Evolutionary conservation across 2,797 vertebrate genomes (phyloP).

Genomic region (Philypnodon macrostomus): DNA sequence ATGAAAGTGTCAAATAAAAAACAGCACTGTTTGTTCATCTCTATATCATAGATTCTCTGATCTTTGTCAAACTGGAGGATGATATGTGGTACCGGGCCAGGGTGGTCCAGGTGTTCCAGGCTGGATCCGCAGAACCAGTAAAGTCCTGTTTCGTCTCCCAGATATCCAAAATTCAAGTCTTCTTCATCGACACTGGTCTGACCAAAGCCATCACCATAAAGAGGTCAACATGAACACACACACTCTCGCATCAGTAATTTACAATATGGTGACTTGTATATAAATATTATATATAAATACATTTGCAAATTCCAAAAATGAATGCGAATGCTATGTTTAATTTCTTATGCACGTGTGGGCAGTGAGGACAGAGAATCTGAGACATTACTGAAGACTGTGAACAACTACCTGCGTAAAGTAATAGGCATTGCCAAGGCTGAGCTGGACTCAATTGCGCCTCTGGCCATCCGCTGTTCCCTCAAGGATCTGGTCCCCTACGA

Average conservation of each 20-base stretch:
- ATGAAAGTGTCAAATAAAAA: no score
- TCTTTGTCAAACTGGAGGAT: slow-evolving; percentile 60
- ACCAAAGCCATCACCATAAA: slow-evolving; percentile 42
- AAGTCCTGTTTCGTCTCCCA: slow-evolving; percentile 46
- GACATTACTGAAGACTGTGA: slow-evolving; percentile 41
- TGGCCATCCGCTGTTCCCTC: slow-evolving; percentile 74
- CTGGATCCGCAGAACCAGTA: slow-evolving; percentile 32
- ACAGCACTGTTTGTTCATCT: no score
- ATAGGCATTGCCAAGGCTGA: slow-evolving; percentile 7
- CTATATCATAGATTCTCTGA: slow-evolving; percentile 40
- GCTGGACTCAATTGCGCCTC: slow-evolving; percentile 51
- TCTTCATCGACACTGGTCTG: slow-evolving; percentile 64
- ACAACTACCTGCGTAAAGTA: slow-evolving; percentile 59
- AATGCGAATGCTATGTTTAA: no score
- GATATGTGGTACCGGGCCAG: slow-evolving; percentile 58
- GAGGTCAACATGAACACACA: slow-evolving; percentile 34
- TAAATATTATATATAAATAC: no score
- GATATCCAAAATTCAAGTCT: slow-evolving; percentile 53
- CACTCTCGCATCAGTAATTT: no score
- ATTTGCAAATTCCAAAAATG: no score
- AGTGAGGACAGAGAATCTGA: slow-evolving; percentile 28
- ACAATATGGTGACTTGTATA: no score
- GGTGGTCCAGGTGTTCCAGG: slow-evolving; percentile 55
- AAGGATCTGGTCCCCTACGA: slow-evolving; percentile 74
- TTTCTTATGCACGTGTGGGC: neutral